These are phyloP conservation scores for Asteroscopus sphinx DNA, from an alignment of 2,888 invertebrate species.

Conservation along the genomic window DNA sequence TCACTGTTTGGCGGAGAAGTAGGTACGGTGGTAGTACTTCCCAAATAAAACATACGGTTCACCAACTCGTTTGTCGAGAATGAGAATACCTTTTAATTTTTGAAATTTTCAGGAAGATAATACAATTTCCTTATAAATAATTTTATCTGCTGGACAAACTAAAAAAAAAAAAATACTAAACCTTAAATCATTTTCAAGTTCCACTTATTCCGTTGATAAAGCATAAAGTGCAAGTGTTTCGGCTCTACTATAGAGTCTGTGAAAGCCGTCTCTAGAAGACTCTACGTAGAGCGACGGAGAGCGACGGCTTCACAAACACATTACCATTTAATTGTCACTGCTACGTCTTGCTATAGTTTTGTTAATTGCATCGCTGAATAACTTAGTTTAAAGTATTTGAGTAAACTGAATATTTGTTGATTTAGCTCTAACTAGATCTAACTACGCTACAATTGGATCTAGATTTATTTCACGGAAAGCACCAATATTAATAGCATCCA, in stretches of 20 bases:
- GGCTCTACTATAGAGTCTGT: neutral
- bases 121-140: no score
- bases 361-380: conserved; percentile 28
- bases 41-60: no score
- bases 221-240: conserved; percentile 24
- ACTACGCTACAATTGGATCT: no score
- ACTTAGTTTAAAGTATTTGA: conserved; percentile 16
- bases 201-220: neutral
- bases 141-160: no score
- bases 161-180: no score
- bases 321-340: conserved; percentile 48
- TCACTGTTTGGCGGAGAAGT: no score
- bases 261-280: conserved; percentile 24
- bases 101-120: no score
- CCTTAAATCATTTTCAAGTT: neutral
- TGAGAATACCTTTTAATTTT: no score
- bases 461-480: no score
- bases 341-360: conserved; percentile 20
- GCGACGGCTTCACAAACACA: conserved; percentile 43
- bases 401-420: neutral
- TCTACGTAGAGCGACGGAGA: conserved; percentile 12
- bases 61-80: no score
- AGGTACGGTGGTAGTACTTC: no score
- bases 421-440: neutral
- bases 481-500: no score